These are phyloP conservation scores for Halcyon smyrnensis DNA, from an alignment of 2,797 vertebrate genomes.

Conservation along the genomic window DNA sequence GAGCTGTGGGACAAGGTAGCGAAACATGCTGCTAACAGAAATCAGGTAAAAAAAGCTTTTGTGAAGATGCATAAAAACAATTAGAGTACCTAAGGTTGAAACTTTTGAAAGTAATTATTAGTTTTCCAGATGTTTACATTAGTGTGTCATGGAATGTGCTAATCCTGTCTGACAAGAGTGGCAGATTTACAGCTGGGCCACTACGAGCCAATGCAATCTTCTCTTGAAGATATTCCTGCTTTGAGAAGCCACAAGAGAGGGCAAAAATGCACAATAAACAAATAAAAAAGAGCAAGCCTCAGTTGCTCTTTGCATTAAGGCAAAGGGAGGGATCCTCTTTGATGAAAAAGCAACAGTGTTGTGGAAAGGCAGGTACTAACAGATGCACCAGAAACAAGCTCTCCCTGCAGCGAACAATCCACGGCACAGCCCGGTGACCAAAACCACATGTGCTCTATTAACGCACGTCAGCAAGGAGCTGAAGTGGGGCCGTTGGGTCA, in stretches of 20 bases:
- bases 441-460: not conserved
- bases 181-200: not conserved
- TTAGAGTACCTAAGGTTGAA: not conserved
- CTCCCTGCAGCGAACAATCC: not conserved
- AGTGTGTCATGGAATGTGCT: not conserved
- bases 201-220: not conserved
- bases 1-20: not conserved
- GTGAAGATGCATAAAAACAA: not conserved
- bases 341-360: not conserved
- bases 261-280: not conserved
- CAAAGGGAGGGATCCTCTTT: not conserved
- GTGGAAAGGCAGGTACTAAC: not conserved
- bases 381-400: not conserved
- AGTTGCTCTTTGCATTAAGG: not conserved
- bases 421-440: not conserved
- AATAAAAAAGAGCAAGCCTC: not conserved
- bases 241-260: not conserved
- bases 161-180: not conserved
- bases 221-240: not conserved
- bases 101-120: not conserved
- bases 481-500: not conserved
- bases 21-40: not conserved
- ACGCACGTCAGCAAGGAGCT: not conserved
- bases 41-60: not conserved
- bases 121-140: not conserved